These are phyloP conservation scores for Prunella fulvescens DNA, from an alignment of 2,113 vertebrate species.

Conservation along the genomic window DNA sequence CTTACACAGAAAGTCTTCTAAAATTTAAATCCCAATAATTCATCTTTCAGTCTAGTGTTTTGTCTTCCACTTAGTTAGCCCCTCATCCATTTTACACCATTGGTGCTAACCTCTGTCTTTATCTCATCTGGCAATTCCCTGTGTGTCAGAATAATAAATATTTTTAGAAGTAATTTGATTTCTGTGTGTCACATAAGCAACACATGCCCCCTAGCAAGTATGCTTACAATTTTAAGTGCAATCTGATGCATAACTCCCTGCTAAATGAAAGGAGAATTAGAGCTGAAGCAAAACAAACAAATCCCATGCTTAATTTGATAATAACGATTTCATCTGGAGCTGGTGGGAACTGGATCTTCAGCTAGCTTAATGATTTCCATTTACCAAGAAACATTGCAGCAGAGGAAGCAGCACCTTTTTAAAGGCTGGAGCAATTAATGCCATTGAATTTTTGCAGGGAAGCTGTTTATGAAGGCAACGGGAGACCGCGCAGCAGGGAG, in stretches of 20 bases:
- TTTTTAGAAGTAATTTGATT: background rate
- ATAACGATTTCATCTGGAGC: background rate
- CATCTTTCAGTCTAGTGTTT: background rate
- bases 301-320: background rate
- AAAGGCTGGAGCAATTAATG: background rate
- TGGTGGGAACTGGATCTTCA: background rate
- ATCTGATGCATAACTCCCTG: background rate
- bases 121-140: background rate
- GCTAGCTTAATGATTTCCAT: background rate
- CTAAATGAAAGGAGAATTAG: background rate
- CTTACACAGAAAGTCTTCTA: background rate
- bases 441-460: background rate
- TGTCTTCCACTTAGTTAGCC: background rate
- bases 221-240: background rate
- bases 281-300: conserved; percentile 8
- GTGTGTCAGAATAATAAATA: background rate
- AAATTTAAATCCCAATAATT: background rate
- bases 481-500: background rate
- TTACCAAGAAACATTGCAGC: background rate
- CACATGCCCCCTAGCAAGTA: background rate
- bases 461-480: background rate
- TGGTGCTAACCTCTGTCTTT: background rate
- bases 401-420: background rate
- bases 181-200: background rate
- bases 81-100: background rate